Evolutionary conservation across 1,140 invertebrate species (phyloP), one percentile per base, ranked within the genome.

Genomic region (Hirudo medicinalis): DNA sequence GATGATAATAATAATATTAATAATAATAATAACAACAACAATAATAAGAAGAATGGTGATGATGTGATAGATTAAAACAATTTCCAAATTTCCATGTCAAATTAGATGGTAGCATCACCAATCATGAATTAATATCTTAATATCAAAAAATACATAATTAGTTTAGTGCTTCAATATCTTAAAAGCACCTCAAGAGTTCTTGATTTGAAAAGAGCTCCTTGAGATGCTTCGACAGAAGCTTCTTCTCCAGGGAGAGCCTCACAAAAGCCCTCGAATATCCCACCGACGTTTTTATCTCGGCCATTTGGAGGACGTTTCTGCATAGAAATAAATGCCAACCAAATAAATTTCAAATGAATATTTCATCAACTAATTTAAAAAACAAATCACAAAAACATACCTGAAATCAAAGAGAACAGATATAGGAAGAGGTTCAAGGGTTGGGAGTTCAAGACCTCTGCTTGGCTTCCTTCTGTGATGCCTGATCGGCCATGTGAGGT

Each of bases 231-330:
- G 94, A 96, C 0, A 99, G 82, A 54, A 97, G 83, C 83, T 99
- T 99, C 81, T 98, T 96, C 80, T 99, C 97, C n/a, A 99, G 81
- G 0, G 94, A 90, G 3, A 99, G 83, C 71, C 96, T 86, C 3
- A 99, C 92, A 89, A 92, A 99, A 0, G 96, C 95, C 77, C 95
- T 86, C 0, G 94, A 92, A 80, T 94, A 95, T 2, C 97, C 97
- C 72, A 99, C 94, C 75, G 97, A 92, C 0, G 94, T 98, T 84
- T 96, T 97, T 9, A 99, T 95, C 54, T 81, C 79, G 36, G 76
- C 76, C 79, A 82, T 82, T 72, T 79, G 75, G 67, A 94, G 89
- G n/a, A 97, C 88, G 80, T 94, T 94, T 77, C 91, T 90, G 76
- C 55, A 85, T 84, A 78, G 27, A 69, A 75, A 74, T n/a, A 57